phyloP scores from a whole-genome alignment of 2,113 vertebrate species.

The Misgurnus mizolepis region DNA sequence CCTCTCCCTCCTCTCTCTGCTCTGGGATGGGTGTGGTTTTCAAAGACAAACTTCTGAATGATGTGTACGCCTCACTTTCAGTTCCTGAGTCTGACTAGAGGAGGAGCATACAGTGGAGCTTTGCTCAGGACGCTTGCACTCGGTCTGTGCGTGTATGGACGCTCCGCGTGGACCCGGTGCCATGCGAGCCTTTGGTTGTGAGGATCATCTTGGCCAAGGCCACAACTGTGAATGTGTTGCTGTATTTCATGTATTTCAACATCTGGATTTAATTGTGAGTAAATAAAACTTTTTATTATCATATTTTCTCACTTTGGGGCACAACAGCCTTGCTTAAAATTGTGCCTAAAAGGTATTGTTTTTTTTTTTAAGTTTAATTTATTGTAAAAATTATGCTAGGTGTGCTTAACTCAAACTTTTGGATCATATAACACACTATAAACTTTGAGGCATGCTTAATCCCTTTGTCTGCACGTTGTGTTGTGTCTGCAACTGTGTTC shows the following conservation, averaged over 20 bases:
- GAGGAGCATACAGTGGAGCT: constrained; percentile 68
- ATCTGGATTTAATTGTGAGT: constrained; percentile 33
- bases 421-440: background rate
- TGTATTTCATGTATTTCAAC: constrained; percentile 15
- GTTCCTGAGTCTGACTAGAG: constrained; percentile 70
- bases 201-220: constrained; percentile 14
- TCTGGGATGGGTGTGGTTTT: constrained; percentile 76
- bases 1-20: constrained; percentile 64
- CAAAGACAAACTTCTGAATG: constrained; percentile 75
- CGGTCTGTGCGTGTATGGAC: constrained; percentile 20
- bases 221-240: constrained; percentile 5
- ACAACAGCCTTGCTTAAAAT: background rate
- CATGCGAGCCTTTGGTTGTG: background rate
- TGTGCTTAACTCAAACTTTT: background rate
- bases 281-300: background rate
- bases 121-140: constrained; percentile 44
- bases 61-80: constrained; percentile 70
- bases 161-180: background rate
- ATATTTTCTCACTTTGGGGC: background rate
- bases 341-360: background rate
- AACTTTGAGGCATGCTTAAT: background rate
- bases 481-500: background rate
- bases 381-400: background rate
- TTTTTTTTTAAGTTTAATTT: no score
- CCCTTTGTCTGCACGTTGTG: background rate